These are phyloP conservation scores for Drosophila aff. DNA, from an alignment of 1,140 invertebrate genomes.

Conservation along the genomic window DNA sequence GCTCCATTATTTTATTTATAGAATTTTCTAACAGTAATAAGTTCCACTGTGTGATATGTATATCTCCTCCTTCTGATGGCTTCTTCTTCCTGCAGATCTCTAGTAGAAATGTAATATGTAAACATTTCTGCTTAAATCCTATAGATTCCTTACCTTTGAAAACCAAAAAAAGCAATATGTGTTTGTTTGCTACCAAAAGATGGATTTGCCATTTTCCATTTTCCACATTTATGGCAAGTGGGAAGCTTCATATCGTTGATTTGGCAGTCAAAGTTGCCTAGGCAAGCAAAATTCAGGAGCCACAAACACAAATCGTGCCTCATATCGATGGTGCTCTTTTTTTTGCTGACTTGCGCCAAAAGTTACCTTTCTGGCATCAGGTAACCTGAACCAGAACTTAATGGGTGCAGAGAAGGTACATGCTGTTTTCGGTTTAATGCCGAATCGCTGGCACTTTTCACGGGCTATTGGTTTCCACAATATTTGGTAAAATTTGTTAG, in stretches of 20 bases:
- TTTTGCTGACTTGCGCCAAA: conserved; percentile 49
- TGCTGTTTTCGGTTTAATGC: background rate
- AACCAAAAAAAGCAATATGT: background rate
- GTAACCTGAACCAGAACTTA: conserved; percentile 19
- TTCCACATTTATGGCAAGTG: conserved; percentile 15
- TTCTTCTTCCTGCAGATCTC: conserved; percentile 10
- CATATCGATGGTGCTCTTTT: conserved; percentile 46
- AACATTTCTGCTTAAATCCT: conserved; percentile 17
- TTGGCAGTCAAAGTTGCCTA: conserved; percentile 44
- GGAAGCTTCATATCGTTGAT: conserved; percentile 41
- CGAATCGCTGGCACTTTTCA: background rate
- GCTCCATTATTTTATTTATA: background rate
- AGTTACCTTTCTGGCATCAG: conserved; percentile 23
- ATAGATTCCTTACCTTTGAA: background rate
- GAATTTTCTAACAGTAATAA: background rate
- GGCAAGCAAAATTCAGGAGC: conserved; percentile 32
- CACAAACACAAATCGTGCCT: conserved; percentile 52
- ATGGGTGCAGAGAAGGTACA: conserved; percentile 4
- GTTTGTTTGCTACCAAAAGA: conserved; percentile 6
- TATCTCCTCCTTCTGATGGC: conserved; percentile 4
- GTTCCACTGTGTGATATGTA: conserved; percentile 10
- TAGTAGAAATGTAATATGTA: conserved; percentile 43
- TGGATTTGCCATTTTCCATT: conserved; percentile 17
- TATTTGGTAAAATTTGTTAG: background rate
- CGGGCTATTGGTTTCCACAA: background rate